Conservation (phyloP, 2,113 vertebrate genomes). For the Lophius piscatorius region DNA sequence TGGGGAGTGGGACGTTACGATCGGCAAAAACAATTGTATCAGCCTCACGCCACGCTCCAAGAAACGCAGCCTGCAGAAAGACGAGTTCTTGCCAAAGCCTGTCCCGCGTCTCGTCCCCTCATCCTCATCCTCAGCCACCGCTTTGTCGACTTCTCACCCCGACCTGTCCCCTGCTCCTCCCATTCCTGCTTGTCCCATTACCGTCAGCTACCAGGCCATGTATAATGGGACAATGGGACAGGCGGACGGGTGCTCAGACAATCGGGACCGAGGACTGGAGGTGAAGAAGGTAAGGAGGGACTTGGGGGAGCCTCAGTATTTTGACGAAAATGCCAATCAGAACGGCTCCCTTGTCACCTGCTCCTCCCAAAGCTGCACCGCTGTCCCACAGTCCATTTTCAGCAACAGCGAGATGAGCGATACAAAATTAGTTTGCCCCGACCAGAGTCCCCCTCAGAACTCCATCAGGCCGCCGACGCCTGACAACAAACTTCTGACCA, state of each 20-base stretch:
- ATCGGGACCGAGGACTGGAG: slow-evolving; percentile 73
- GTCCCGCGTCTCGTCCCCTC: slow-evolving; percentile 59
- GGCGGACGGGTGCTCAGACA: slow-evolving; percentile 67
- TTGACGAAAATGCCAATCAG: slow-evolving; percentile 69
- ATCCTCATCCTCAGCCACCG: slow-evolving; percentile 29
- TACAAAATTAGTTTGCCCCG: slow-evolving; percentile 34
- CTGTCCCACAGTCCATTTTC: slow-evolving; percentile 50
- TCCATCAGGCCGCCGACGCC: slow-evolving; percentile 22
- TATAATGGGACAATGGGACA: slow-evolving; percentile 68
- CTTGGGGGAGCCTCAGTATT: slow-evolving; percentile 56
- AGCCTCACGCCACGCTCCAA: slow-evolving; percentile 88
- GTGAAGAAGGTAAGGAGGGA: slow-evolving; percentile 87
- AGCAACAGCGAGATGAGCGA: slow-evolving; percentile 43
- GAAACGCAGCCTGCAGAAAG: slow-evolving; percentile 87
- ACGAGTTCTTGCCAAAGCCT: slow-evolving; percentile 71
- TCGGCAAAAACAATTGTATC: slow-evolving; percentile 80
- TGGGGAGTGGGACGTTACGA: slow-evolving; percentile 83
- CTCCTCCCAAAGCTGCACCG: slow-evolving; percentile 41
- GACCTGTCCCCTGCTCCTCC: slow-evolving; percentile 29
- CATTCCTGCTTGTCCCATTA: slow-evolving; percentile 36
- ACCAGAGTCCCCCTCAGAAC: slow-evolving; percentile 41
- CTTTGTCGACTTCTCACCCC: slow-evolving; percentile 33
- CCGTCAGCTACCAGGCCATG: slow-evolving; percentile 61
- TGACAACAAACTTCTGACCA: slow-evolving; percentile 24
- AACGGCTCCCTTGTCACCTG: slow-evolving; percentile 61